Evolutionary conservation across 1,140 invertebrate species (phyloP).

Genomic region (Tigriopus japonicus): DNA sequence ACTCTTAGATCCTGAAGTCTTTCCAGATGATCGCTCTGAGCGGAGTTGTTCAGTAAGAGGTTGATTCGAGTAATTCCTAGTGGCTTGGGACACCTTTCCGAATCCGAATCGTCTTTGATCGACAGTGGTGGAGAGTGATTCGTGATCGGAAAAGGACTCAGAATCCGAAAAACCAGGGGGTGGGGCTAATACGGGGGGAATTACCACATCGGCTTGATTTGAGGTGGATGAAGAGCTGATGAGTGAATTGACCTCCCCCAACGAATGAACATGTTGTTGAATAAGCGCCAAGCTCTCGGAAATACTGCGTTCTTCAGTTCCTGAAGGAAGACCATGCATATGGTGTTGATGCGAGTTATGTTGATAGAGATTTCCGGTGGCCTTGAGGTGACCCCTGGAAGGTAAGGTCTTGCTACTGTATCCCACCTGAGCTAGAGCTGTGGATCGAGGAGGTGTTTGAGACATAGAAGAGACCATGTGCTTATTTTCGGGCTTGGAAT

Average conservation of each 20-base stretch:
- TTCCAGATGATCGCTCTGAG: constrained; percentile 1
- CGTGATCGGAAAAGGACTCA: constrained; percentile 18
- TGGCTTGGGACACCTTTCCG: constrained; percentile 17
- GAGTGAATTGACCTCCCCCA: constrained; percentile 11
- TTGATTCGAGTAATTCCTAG: constrained; percentile 14
- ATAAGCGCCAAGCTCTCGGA: constrained; percentile 28
- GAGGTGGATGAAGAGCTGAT: constrained; percentile 21
- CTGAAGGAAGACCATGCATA: constrained; percentile 13
- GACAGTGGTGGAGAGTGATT: neutral
- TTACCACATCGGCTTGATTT: constrained; percentile 15
- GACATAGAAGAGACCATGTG: too few species aligned
- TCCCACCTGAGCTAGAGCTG: constrained; percentile 10
- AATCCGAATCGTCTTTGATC: neutral
- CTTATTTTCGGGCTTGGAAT: too few species aligned
- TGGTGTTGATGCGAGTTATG: constrained; percentile 17
- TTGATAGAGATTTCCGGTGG: constrained; percentile 11
- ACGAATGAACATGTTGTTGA: constrained; percentile 24
- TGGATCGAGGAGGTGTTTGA: neutral
- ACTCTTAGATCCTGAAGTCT: constrained; percentile 16
- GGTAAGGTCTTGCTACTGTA: constrained; percentile 10
- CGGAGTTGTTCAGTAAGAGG: neutral
- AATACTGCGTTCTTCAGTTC: constrained; percentile 23
- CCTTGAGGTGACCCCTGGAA: constrained; percentile 14
- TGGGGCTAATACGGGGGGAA: constrained; percentile 42
- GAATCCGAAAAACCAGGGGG: constrained; percentile 48